Evolutionary conservation across 1,140 invertebrate genomes (phyloP), one percentile per base, ranked within the genome.

Genomic region (Bombus haemorrhoidalis): DNA sequence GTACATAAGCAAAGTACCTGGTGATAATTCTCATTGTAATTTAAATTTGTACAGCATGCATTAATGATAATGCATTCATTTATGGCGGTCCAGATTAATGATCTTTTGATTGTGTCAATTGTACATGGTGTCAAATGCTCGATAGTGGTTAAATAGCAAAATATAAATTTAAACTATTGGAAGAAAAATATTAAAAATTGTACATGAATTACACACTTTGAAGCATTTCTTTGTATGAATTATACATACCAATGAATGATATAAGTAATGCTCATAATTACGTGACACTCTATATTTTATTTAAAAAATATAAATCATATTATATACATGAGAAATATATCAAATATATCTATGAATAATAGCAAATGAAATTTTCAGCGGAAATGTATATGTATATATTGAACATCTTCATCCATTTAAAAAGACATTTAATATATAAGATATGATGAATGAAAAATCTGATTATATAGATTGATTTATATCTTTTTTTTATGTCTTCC

Each of bases 401-500:
- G 83, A 84, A 47, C 9, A 71, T 59, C 37, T 72, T 83, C 32
- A 87, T 85, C 41, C 22, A 62, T 85, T 76, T 62, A 41, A 83
- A 87, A 87, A 87, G 76, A 89, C 86, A 85, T 74, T 77, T 81
- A 89, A 86, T 81, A 79, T 66, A 81, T 85, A 88, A 85, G 82
- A 77, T 69, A n/a, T 32, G 64, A 69, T 69, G 39, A 85, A 85
- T 75, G 32, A 62, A 80, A 72, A 66, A 75, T 66, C 80, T 81
- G 28, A 81, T 86, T 86, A 43, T 47, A 81, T 32, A n/a, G 43
- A 86, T 84, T 87, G 75, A 88, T 86, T 90, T 85, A 86, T 87
- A 85, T 87, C 88, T 93, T 87, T 91, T 59, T 89, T 89, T 86
- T 84, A 90, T 53, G 90, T 91, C 91, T 91, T 91, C 90, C 90